These are phyloP conservation scores for Ephestia elutella DNA, from an alignment of 1,140 invertebrate species.

Conservation along the genomic window DNA sequence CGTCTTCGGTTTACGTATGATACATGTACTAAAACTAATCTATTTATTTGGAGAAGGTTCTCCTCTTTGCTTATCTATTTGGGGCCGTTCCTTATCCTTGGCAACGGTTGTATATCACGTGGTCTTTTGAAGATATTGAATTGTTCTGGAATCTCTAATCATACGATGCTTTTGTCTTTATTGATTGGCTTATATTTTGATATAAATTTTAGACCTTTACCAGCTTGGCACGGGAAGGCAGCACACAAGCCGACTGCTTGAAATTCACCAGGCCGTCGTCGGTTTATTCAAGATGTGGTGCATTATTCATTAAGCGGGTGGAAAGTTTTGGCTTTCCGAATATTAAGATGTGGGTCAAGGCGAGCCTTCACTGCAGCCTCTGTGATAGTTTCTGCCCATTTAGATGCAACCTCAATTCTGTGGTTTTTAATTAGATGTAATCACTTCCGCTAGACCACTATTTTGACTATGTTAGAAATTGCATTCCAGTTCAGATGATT, in stretches of 20 bases:
- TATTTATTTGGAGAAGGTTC: too few species aligned
- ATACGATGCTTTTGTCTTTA: too few species aligned
- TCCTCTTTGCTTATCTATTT: too few species aligned
- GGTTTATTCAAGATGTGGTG: conserved; percentile 27
- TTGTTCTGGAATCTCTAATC: too few species aligned
- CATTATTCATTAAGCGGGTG: conserved; percentile 48
- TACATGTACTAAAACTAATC: too few species aligned
- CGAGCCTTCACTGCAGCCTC: conserved; percentile 22
- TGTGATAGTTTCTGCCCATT: conserved; percentile 30
- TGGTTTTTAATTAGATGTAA: conserved; percentile 42
- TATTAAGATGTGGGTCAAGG: conserved; percentile 59
- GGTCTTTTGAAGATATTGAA: too few species aligned
- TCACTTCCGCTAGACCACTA: conserved; percentile 22
- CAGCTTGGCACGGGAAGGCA: neutral
- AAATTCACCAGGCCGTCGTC: conserved; percentile 31
- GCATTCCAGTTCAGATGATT: conserved; percentile 6
- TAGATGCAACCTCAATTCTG: conserved; percentile 51
- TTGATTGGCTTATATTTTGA: too few species aligned
- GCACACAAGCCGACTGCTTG: conserved; percentile 6
- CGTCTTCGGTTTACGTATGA: neutral
- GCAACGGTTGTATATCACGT: too few species aligned
- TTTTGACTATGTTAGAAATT: conserved; percentile 22
- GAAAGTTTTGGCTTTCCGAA: conserved; percentile 53
- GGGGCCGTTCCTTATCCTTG: too few species aligned
- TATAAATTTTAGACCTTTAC: too few species aligned